phyloP scores from a whole-genome alignment of 2,888 invertebrate genomes.

The Caenorhabditis afra region DNA sequence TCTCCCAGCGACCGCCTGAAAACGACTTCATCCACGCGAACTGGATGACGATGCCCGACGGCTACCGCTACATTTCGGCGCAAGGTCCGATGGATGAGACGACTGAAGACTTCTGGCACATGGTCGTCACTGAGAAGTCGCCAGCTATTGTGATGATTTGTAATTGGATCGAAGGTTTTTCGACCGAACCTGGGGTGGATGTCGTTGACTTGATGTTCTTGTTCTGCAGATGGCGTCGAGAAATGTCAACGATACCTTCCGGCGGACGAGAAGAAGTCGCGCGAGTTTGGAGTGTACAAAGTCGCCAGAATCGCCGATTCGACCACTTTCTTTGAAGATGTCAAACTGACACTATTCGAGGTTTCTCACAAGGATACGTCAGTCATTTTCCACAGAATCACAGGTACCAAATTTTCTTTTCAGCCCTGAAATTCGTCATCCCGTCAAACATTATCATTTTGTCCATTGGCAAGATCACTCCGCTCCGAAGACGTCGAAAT shows the following conservation, averaged over 20 bases:
- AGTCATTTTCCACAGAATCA: neutral
- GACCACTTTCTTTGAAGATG: constrained; percentile 6
- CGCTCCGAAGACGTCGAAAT: constrained; percentile 47
- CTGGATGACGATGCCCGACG: constrained; percentile 64
- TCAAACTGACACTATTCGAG: constrained; percentile 31
- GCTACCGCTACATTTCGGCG: constrained; percentile 66
- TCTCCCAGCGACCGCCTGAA: constrained; percentile 47
- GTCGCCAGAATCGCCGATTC: constrained; percentile 2
- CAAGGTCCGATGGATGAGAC: constrained; percentile 90
- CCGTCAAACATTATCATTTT: constrained; percentile 53
- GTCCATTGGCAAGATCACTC: constrained; percentile 67
- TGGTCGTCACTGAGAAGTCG: constrained; percentile 98
- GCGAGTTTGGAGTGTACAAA: constrained; percentile 16
- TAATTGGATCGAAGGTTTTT: constrained; percentile 45
- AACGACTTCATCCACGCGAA: constrained; percentile 71
- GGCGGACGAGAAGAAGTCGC: neutral
- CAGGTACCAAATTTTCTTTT: neutral
- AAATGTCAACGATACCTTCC: constrained; percentile 51
- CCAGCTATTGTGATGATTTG: constrained; percentile 93
- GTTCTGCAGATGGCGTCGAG: constrained; percentile 17
- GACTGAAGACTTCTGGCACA: constrained; percentile 95
- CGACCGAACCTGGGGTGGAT: no score
- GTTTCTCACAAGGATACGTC: constrained; percentile 4
- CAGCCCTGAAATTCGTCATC: constrained; percentile 5
- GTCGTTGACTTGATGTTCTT: no score